phyloP scores from a whole-genome alignment of 2,113 vertebrate genomes.

The Furnarius figulus region DNA sequence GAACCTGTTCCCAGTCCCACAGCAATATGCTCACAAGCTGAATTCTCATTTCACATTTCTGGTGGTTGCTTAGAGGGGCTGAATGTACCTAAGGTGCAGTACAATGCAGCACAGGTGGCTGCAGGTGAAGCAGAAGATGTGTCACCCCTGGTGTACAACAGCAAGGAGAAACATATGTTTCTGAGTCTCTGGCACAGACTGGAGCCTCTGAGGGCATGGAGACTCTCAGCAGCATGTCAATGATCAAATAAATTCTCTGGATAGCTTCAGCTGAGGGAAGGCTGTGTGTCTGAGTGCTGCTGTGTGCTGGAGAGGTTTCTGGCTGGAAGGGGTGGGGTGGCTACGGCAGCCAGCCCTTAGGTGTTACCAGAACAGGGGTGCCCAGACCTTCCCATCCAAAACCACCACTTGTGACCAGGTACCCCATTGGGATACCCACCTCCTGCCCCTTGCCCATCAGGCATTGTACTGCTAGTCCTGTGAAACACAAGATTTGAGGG shows the following conservation, averaged over 20 bases:
- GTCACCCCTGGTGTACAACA: background rate
- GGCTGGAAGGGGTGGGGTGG: fast-evolving
- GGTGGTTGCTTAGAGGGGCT: background rate
- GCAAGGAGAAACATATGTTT: background rate
- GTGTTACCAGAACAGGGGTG: background rate
- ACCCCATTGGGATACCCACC: fast-evolving
- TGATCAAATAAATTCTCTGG: background rate
- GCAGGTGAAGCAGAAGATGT: background rate
- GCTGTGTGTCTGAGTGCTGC: background rate
- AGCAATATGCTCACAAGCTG: background rate
- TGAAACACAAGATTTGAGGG: background rate
- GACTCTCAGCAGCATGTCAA: background rate
- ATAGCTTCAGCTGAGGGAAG: background rate
- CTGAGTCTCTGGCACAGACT: background rate
- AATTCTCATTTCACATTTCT: background rate
- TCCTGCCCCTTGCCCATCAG: background rate
- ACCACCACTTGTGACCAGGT: background rate
- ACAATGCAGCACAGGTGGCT: background rate
- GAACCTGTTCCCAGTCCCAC: background rate
- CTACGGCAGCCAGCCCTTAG: background rate
- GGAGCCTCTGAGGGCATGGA: background rate
- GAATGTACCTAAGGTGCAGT: background rate
- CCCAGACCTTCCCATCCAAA: background rate
- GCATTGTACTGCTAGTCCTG: fast-evolving
- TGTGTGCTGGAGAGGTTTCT: background rate